phyloP scores from a whole-genome alignment of 2,888 invertebrate species.

The Yponomeuta cagnagella region DNA sequence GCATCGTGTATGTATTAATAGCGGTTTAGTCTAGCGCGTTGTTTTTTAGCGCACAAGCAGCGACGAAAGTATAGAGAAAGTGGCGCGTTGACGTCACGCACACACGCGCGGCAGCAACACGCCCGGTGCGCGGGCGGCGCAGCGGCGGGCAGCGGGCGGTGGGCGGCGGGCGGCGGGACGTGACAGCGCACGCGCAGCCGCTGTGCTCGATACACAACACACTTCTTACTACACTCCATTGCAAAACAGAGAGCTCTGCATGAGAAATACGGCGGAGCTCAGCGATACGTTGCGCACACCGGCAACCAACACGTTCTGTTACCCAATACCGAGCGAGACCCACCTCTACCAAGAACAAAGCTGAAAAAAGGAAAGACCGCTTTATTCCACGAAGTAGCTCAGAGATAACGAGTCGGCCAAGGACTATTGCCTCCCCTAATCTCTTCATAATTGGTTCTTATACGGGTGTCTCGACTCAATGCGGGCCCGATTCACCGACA shows the following conservation, averaged over 20 bases:
- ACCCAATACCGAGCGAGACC: constrained; percentile 40
- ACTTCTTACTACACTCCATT: constrained; percentile 54
- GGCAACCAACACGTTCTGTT: constrained; percentile 65
- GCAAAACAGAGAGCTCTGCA: constrained; percentile 54
- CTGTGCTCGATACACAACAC: constrained; percentile 45
- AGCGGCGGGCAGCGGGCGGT: background rate
- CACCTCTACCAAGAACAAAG: constrained; percentile 34
- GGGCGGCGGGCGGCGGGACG: background rate
- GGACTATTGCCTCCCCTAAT: constrained; percentile 36
- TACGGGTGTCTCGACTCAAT: constrained; percentile 51
- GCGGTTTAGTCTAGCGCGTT: constrained; percentile 55
- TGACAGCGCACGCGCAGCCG: constrained; percentile 11
- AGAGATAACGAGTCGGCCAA: constrained; percentile 15
- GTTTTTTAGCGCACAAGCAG: constrained; percentile 69
- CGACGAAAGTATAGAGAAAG: constrained; percentile 76
- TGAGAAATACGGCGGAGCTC: constrained; percentile 57
- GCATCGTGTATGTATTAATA: constrained; percentile 62
- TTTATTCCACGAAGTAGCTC: constrained; percentile 6
- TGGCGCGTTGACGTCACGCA: constrained; percentile 72
- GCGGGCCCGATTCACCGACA: constrained; percentile 43
- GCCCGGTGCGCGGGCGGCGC: constrained; percentile 35
- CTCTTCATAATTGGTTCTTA: constrained; percentile 47
- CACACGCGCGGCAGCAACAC: constrained; percentile 54
- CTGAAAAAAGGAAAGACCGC: background rate
- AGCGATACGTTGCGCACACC: constrained; percentile 62